Evolutionary conservation across 2,113 vertebrate genomes (phyloP).

Genomic region (Ameiurus melas): DNA sequence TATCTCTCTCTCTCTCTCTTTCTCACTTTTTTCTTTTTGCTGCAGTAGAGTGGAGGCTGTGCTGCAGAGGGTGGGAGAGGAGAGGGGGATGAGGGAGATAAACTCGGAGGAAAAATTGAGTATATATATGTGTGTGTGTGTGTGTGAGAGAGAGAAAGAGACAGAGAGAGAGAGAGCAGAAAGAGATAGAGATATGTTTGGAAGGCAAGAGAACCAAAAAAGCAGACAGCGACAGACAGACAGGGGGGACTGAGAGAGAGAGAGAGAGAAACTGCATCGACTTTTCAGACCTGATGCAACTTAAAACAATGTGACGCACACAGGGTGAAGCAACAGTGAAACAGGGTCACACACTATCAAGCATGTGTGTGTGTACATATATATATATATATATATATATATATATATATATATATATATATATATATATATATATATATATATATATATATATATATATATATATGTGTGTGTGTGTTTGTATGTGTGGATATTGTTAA

Average conservation of each 20-base stretch:
- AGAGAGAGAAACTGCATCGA: slow-evolving; percentile 50
- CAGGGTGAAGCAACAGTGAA: background rate
- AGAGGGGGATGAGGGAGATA: slow-evolving; percentile 52
- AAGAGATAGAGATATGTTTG: background rate
- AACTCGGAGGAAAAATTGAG: slow-evolving; percentile 6
- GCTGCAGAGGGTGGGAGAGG: slow-evolving; percentile 66
- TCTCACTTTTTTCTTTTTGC: slow-evolving; percentile 52
- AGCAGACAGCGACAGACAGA: background rate
- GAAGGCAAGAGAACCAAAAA: background rate
- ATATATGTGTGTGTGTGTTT: background rate
- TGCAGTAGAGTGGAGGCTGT: slow-evolving; percentile 66
- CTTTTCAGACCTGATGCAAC: slow-evolving; percentile 58
- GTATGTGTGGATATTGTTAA: background rate
- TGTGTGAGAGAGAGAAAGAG: too few species aligned
- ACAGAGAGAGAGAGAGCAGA: background rate
- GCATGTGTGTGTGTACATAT: background rate
- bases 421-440: too few species aligned
- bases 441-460: too few species aligned
- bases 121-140: background rate
- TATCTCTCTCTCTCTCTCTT: slow-evolving; percentile 39
- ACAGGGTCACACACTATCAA: slow-evolving; percentile 23
- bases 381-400: too few species aligned
- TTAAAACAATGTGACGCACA: slow-evolving; percentile 57
- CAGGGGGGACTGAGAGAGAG: background rate
- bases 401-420: too few species aligned